Conservation (phyloP, 2,113 vertebrate genomes). For the Larimichthys polyactis region DNA sequence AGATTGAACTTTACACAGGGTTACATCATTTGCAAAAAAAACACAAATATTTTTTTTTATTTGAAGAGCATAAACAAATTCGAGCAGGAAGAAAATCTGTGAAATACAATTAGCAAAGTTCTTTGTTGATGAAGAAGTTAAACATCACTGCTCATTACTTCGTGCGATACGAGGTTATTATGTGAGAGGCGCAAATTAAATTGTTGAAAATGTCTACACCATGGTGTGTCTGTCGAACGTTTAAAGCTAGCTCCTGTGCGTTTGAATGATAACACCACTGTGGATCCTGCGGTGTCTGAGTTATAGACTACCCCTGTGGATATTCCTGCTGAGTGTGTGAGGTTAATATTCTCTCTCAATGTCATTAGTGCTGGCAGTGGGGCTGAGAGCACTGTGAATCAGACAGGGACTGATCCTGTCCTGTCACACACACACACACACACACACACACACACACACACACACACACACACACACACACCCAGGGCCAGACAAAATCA, state of each 20-base stretch:
- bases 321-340: conserved; percentile 91
- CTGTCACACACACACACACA: conserved; percentile 88
- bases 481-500: conserved; percentile 92
- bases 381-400: conserved; percentile 95
- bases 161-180: conserved; percentile 30
- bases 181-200: conserved; percentile 39
- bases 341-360: conserved; percentile 99
- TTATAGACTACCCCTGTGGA: conserved; percentile 96
- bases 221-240: conserved; percentile 35
- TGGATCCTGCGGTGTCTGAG: conserved; percentile 81
- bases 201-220: conserved; percentile 39
- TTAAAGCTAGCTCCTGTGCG: conserved; percentile 51
- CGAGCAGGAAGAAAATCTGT: conserved; percentile 42
- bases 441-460: conserved; percentile 74
- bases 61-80: conserved; percentile 40
- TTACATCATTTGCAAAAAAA: conserved; percentile 64
- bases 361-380: conserved; percentile 96
- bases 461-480: conserved; percentile 87
- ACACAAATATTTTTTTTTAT: conserved; percentile 48
- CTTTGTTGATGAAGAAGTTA: conserved; percentile 61
- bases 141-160: conserved; percentile 45
- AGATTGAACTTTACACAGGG: conserved; percentile 70
- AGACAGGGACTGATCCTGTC: conserved; percentile 97
- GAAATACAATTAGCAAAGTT: conserved; percentile 61
- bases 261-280: conserved; percentile 57